Evolutionary conservation across 1,140 invertebrate species (phyloP).

Genomic region (Tetranychus cinnabarinus): DNA sequence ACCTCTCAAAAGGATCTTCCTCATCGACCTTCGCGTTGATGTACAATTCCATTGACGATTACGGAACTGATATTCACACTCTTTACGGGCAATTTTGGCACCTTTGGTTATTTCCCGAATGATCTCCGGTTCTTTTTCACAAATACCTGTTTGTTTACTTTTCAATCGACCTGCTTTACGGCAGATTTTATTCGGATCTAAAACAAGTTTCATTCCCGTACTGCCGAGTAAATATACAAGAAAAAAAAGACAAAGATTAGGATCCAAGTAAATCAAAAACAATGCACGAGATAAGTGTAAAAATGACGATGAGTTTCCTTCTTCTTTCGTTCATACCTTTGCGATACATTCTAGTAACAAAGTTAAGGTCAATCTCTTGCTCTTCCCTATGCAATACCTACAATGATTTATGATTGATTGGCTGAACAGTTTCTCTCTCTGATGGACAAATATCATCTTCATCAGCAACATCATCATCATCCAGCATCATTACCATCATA

Average conservation of each 20-base stretch:
- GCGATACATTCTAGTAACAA: no score
- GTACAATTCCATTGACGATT: slow-evolving; percentile 90
- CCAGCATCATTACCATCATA: no score
- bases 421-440: no score
- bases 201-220: slow-evolving; percentile 43
- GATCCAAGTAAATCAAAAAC: no score
- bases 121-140: slow-evolving; percentile 18
- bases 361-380: no score
- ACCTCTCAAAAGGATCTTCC: slow-evolving; percentile 64
- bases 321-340: no score
- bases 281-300: no score
- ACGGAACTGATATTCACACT: slow-evolving; percentile 87
- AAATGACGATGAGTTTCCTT: no score
- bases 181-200: slow-evolving; percentile 66
- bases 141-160: slow-evolving; percentile 38
- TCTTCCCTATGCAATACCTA: no score
- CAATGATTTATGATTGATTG: no score
- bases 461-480: no score
- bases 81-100: slow-evolving; percentile 61
- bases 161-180: slow-evolving; percentile 40
- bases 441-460: no score
- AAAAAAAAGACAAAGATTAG: neutral
- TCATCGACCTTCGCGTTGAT: slow-evolving; percentile 45
- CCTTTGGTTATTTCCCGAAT: slow-evolving; percentile 35
- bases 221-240: slow-evolving; percentile 18